Percentiles rank a stretch among this genome's conserved stretches.
Conservation (phyloP, 2,113 vertebrate genomes). For the Oreotrochilus melanogaster region DNA sequence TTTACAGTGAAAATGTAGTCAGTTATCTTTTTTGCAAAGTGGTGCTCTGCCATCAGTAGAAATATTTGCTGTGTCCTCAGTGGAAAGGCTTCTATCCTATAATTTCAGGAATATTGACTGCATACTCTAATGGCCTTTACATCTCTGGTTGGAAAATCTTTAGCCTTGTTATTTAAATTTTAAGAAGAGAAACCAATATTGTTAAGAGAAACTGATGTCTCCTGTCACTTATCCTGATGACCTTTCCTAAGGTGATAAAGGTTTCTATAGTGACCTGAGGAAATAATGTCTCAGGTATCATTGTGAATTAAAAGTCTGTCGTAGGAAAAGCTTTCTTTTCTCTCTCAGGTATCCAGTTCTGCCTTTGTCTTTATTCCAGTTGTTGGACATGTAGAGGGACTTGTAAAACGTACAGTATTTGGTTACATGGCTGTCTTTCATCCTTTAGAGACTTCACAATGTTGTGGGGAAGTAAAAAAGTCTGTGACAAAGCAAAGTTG, state of each 20-base stretch:
- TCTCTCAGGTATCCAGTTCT: constrained; percentile 55
- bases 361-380: constrained; percentile 39
- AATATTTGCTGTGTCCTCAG: background rate
- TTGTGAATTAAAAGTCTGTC: constrained; percentile 38
- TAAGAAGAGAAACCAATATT: constrained; percentile 51
- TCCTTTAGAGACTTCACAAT: background rate
- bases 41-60: background rate
- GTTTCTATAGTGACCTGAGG: constrained; percentile 50
- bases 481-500: background rate
- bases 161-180: constrained; percentile 63
- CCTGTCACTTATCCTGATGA: constrained; percentile 31
- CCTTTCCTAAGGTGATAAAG: constrained; percentile 51
- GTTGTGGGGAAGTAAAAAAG: background rate
- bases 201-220: constrained; percentile 37
- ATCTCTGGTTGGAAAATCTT: constrained; percentile 28
- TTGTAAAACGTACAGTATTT: constrained; percentile 27
- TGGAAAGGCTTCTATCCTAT: background rate
- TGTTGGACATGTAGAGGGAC: background rate
- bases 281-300: constrained; percentile 55
- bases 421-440: constrained; percentile 44
- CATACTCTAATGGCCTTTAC: constrained; percentile 42
- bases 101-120: constrained; percentile 56
- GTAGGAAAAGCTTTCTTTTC: constrained; percentile 52
- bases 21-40: background rate
- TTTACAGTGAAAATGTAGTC: background rate